These are phyloP conservation scores for Synergus umbraculus DNA, from an alignment of 2,888 invertebrate species.

Conservation along the genomic window DNA sequence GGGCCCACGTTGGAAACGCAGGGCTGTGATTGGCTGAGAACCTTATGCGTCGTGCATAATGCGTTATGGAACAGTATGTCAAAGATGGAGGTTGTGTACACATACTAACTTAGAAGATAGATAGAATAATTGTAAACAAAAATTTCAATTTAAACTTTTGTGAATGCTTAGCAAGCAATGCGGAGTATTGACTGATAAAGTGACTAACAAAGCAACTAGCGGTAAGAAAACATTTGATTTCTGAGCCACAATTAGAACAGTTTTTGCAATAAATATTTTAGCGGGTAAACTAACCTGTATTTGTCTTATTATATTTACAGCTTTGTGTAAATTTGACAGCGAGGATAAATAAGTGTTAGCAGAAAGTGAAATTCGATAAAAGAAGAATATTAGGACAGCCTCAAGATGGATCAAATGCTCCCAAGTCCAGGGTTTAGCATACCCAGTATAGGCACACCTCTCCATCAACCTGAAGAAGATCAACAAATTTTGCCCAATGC, in stretches of 20 bases:
- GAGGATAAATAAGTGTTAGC: neutral
- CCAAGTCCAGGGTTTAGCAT: constrained; percentile 93
- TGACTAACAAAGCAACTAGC: neutral
- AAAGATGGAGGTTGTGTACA: no score
- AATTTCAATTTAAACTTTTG: neutral
- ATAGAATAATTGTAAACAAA: neutral
- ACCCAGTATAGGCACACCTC: constrained; percentile 93
- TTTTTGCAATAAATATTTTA: neutral
- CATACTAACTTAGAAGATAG: no score
- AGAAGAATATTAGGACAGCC: neutral
- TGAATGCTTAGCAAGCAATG: neutral
- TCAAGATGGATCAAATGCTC: constrained; percentile 92
- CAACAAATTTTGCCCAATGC: constrained; percentile 93
- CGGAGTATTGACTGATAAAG: neutral
- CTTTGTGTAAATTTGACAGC: neutral
- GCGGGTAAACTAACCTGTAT: neutral
- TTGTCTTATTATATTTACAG: neutral
- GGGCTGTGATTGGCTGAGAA: no score
- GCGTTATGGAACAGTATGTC: no score
- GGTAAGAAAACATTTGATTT: neutral
- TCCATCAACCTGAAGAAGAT: constrained; percentile 94
- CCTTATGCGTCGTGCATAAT: no score
- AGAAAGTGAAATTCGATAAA: neutral
- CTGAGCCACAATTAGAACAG: neutral
- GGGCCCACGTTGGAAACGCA: no score